phyloP scores from a whole-genome alignment of 2,113 vertebrate genomes.

The Oryzias melastigma region DNA sequence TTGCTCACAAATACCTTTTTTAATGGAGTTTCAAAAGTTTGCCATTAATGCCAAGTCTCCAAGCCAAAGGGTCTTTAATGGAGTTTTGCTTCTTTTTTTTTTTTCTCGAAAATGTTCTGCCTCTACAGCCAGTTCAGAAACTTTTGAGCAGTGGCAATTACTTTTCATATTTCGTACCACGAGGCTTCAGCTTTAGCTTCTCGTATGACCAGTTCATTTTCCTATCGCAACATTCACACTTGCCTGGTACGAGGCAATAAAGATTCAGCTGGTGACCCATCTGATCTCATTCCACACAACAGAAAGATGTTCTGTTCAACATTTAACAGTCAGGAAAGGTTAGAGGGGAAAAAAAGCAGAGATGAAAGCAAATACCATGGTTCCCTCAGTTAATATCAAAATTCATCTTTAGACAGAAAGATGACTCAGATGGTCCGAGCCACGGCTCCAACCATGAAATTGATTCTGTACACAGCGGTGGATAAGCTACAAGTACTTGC shows the following conservation, averaged over 20 bases:
- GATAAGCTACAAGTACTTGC: constrained; percentile 43
- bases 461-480: constrained; percentile 55
- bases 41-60: constrained; percentile 78
- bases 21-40: constrained; percentile 80
- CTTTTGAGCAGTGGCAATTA: constrained; percentile 73
- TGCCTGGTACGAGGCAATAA: constrained; percentile 14
- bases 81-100: constrained; percentile 79
- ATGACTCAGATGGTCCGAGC: constrained; percentile 43
- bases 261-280: constrained; percentile 14
- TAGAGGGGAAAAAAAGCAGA: constrained; percentile 9
- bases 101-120: constrained; percentile 24
- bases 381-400: constrained; percentile 50
- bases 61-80: constrained; percentile 78
- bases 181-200: too few species aligned
- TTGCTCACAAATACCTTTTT: constrained; percentile 76
- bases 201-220: constrained; percentile 35
- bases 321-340: constrained; percentile 8
- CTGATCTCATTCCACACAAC: constrained; percentile 23
- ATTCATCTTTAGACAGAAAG: constrained; percentile 36
- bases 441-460: constrained; percentile 53
- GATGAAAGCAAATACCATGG: constrained; percentile 15
- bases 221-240: constrained; percentile 1
- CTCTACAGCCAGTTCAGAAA: constrained; percentile 72
- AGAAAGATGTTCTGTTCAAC: constrained; percentile 17
- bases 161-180: constrained; percentile 69